Base-by-base conservation (phyloP, 1,140 invertebrate species). In the Lutraria rhynchaena region DNA sequence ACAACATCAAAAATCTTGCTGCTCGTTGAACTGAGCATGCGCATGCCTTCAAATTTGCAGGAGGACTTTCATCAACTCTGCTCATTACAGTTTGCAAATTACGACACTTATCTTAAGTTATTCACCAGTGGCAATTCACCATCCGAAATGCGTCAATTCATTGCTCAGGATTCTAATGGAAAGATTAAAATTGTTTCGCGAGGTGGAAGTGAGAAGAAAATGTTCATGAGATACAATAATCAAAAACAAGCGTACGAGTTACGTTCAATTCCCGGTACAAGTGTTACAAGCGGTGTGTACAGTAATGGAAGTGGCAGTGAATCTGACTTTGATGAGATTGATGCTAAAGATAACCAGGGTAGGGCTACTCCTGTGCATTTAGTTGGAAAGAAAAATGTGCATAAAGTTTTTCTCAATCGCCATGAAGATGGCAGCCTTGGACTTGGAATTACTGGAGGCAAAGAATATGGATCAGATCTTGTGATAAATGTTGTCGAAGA, bases 391-490 rank as follows among this genome's bases (percentile, higher is more conserved):
- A 65, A 82, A 35, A 81, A 81, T 65, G 69, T 83, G 24, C 82
- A 81, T 41, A 81, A 82, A 55, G 81, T 90, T 4, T 81, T 89
- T 73, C 80, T 90, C 27, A 71, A 84, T 27, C 67, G 89, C 1
- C 82, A 84, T 19, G 85, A 81, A 3, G 86, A 90, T 63, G 87
- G 88, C 3, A 89, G 98, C 31, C 94, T 99, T 37, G 98, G 98
- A 22, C 98, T 99, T 83, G 99, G 97, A 55, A 99, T 99, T 82
- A 99, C 98, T 91, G 94, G 98, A 29, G 98, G 98, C 9, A 96
- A 96, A 89, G 98, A 99, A 91, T 99, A 99, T 92, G 97, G 97
- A 91, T 98, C 99, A 96, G 98, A 98, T 0, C 99, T 99, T 76
- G 93, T 98, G n/a, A 98, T 99, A n/a, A 89, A 89, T 74, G 75